These are phyloP conservation scores for Euphonia xanthogaster DNA, from an alignment of 2,797 vertebrate species.

Conservation along the genomic window DNA sequence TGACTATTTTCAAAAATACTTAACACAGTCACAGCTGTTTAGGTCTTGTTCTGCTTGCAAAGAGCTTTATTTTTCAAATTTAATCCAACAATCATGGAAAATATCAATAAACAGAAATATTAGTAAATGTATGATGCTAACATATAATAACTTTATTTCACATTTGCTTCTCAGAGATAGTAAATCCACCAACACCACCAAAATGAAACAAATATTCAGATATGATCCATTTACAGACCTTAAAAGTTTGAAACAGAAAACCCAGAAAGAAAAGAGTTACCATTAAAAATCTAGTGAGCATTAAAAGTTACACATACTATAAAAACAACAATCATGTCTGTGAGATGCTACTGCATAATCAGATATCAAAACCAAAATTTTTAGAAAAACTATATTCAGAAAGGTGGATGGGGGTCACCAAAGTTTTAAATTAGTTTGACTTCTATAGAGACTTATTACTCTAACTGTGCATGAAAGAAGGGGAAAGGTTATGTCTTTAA, in stretches of 20 bases:
- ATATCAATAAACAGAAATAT: slow-evolving; percentile 17
- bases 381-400: background rate
- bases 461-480: background rate
- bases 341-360: background rate
- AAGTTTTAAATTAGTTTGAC: background rate
- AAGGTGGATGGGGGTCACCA: accelerated
- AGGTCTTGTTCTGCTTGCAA: slow-evolving; percentile 1
- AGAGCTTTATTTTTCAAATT: slow-evolving; percentile 17
- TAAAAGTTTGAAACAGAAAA: slow-evolving; percentile 15
- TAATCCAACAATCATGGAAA: slow-evolving; percentile 28
- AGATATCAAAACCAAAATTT: background rate
- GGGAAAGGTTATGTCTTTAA: background rate
- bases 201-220: slow-evolving; percentile 65
- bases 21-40: slow-evolving; percentile 29
- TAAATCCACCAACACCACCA: slow-evolving; percentile 68
- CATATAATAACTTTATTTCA: slow-evolving; percentile 35
- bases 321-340: background rate
- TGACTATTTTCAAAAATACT: slow-evolving; percentile 48
- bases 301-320: background rate
- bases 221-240: background rate
- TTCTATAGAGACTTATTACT: background rate
- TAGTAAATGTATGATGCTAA: background rate
- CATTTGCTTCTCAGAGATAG: slow-evolving; percentile 54
- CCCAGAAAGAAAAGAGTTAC: background rate
- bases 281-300: background rate